phyloP scores from a whole-genome alignment of 1,140 invertebrate genomes.

The Mamestra configurata region DNA sequence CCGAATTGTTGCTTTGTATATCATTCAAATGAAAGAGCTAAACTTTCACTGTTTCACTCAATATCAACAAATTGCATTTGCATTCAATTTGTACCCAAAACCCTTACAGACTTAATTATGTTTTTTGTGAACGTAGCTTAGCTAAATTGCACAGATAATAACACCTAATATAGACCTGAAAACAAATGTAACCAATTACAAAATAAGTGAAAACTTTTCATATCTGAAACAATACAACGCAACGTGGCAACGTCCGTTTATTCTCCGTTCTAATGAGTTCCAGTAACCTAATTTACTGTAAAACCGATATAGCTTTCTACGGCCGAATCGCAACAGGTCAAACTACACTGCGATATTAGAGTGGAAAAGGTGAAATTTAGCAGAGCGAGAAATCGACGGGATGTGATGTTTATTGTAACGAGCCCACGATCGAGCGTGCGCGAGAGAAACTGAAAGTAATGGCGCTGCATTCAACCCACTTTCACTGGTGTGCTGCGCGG shows the following conservation, averaged over 20 bases:
- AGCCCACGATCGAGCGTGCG: slow-evolving; percentile 79
- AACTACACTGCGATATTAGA: slow-evolving; percentile 73
- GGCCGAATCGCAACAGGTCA: slow-evolving; percentile 68
- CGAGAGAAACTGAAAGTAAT: slow-evolving; percentile 87
- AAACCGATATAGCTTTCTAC: slow-evolving; percentile 73
- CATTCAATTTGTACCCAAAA: too few species aligned
- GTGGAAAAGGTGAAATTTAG: slow-evolving; percentile 87
- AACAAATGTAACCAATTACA: too few species aligned
- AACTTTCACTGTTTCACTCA: neutral
- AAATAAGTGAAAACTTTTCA: neutral
- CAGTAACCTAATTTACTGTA: slow-evolving; percentile 57
- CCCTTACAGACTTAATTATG: too few species aligned
- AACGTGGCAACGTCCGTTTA: slow-evolving; percentile 36
- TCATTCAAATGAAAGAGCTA: neutral
- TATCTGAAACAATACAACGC: slow-evolving; percentile 32
- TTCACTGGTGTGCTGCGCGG: slow-evolving; percentile 78
- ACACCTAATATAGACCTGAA: too few species aligned
- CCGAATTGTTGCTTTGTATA: neutral
- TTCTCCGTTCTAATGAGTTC: slow-evolving; percentile 47
- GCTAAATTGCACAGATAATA: too few species aligned
- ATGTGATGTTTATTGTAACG: slow-evolving; percentile 87
- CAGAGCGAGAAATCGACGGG: slow-evolving; percentile 86
- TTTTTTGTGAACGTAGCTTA: too few species aligned
- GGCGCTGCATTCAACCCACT: slow-evolving; percentile 85
- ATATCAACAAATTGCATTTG: neutral